Evolutionary conservation across 2,113 vertebrate species (phyloP).

Genomic region (Mirounga angustirostris): DNA sequence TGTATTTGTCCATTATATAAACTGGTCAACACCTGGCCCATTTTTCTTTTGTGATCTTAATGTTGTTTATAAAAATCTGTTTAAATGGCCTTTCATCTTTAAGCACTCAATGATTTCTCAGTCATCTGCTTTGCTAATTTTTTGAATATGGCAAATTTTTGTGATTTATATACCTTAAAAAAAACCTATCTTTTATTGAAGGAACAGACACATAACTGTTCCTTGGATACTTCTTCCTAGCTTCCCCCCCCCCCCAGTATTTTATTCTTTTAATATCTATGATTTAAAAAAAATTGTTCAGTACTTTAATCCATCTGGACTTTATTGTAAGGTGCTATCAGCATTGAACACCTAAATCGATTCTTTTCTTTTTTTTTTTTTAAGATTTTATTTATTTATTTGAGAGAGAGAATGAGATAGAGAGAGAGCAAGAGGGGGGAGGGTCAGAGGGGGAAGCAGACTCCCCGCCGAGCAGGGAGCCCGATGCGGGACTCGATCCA

Average conservation of each 20-base stretch:
- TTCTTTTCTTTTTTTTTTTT: conserved; percentile 49
- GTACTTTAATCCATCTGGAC: background rate
- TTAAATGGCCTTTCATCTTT: background rate
- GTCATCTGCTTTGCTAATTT: background rate
- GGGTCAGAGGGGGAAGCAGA: no score
- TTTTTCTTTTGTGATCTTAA: background rate
- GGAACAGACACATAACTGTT: background rate
- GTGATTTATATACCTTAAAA: background rate
- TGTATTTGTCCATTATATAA: background rate
- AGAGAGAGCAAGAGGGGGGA: no score
- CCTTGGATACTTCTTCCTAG: background rate
- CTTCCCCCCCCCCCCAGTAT: background rate
- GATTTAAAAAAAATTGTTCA: background rate
- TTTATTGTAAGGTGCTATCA: background rate
- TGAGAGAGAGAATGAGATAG: no score
- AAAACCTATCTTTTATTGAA: background rate
- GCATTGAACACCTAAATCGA: background rate
- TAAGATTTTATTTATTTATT: no score
- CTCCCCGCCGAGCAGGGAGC: no score
- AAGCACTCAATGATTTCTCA: background rate
- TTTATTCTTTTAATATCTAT: background rate
- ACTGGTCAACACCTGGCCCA: background rate
- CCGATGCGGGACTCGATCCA: no score
- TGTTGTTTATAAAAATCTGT: background rate
- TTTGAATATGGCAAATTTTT: background rate